phyloP scores from a whole-genome alignment of 2,797 vertebrate genomes.

The Darevskia mixta region DNA sequence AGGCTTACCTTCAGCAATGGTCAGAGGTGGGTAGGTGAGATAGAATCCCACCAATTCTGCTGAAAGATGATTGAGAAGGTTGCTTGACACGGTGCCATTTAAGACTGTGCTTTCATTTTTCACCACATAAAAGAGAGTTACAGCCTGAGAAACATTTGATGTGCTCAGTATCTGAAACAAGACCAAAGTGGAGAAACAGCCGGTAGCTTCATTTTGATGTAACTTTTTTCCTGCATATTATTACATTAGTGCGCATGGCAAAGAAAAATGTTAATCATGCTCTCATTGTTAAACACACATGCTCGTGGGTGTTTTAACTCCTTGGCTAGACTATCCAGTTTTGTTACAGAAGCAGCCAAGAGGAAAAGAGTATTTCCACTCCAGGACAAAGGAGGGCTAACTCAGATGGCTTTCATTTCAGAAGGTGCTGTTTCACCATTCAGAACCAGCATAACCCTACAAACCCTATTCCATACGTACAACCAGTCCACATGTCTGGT shows the following conservation, averaged over 20 bases:
- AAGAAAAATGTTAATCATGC: conserved; percentile 31
- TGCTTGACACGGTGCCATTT: conserved; percentile 92
- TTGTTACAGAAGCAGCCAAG: conserved; percentile 28
- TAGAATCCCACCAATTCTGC: conserved; percentile 98
- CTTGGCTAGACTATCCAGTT: background rate
- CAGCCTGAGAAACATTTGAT: conserved; percentile 86
- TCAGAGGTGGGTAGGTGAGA: conserved; percentile 94
- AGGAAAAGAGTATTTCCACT: background rate
- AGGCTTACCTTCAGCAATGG: conserved; percentile 92
- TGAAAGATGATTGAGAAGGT: conserved; percentile 93
- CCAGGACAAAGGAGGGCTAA: background rate
- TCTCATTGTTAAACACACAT: background rate
- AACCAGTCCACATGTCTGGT: background rate
- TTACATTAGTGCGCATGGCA: background rate
- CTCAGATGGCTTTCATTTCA: background rate
- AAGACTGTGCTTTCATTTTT: conserved; percentile 88
- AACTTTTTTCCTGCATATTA: background rate
- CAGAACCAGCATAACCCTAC: background rate
- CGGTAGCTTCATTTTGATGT: background rate
- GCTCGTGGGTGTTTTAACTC: conserved; percentile 30
- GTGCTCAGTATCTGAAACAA: conserved; percentile 90
- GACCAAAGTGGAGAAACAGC: conserved; percentile 54
- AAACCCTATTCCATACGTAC: background rate
- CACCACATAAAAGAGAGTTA: conserved; percentile 93
- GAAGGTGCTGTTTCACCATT: background rate